These are phyloP conservation scores for Mesitornis unicolor DNA, from an alignment of 2,113 vertebrate genomes.

Conservation along the genomic window DNA sequence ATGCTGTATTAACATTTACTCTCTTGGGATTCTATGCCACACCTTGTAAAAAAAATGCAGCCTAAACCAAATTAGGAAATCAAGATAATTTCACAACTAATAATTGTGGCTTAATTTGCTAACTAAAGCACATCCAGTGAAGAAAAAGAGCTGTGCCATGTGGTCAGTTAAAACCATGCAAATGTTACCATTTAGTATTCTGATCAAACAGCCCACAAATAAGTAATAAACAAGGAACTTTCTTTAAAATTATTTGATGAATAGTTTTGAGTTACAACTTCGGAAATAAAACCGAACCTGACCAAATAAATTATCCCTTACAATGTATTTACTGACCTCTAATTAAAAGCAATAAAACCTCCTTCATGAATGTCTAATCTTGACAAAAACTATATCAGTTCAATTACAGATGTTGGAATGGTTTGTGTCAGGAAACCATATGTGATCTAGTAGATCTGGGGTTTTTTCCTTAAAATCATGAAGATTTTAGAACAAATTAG, in stretches of 20 bases:
- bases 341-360: slow-evolving; percentile 16
- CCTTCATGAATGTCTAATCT: background rate
- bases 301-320: background rate
- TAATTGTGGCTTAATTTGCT: background rate
- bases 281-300: background rate
- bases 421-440: background rate
- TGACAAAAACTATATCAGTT: background rate
- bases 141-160: background rate
- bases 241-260: background rate
- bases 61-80: background rate
- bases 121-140: background rate
- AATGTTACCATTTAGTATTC: background rate
- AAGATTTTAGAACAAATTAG: background rate
- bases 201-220: background rate
- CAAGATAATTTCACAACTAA: background rate
- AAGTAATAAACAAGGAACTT: background rate
- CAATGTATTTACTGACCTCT: background rate
- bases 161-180: background rate
- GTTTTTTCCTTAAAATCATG: background rate
- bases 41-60: background rate
- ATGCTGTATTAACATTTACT: background rate
- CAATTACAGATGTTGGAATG: background rate
- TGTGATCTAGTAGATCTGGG: background rate
- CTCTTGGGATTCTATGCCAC: background rate
- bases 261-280: background rate